Conservation (phyloP, 2,113 vertebrate species). For the Pithys albifrons region DNA sequence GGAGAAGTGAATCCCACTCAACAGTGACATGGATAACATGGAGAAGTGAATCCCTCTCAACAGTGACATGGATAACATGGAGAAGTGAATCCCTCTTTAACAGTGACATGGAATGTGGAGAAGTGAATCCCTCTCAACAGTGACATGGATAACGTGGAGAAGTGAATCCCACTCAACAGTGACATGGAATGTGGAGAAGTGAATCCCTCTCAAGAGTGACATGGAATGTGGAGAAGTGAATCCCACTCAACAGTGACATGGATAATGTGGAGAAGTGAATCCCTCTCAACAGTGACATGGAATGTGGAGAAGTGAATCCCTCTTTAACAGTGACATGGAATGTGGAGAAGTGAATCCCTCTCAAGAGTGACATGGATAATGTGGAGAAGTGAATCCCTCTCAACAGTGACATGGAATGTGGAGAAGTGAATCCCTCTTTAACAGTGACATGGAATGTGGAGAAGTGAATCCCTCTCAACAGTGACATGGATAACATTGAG, state of each 20-base stretch:
- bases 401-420: background rate
- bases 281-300: background rate
- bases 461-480: background rate
- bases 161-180: background rate
- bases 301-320: too few relatives aligned
- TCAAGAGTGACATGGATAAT: background rate
- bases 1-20: background rate
- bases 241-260: background rate
- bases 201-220: background rate
- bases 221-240: background rate
- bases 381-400: background rate
- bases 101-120: background rate
- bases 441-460: too few relatives aligned
- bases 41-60: background rate
- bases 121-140: background rate
- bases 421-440: background rate
- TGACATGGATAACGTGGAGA: background rate
- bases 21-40: background rate
- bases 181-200: background rate
- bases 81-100: background rate
- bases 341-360: background rate
- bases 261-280: background rate
- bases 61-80: background rate
- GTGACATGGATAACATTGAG: background rate
- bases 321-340: background rate